Percentiles rank a stretch among this genome's conserved stretches.
These are phyloP conservation scores for Thalassarche chlororhynchos DNA, from an alignment of 2,113 vertebrate species.

Conservation along the genomic window DNA sequence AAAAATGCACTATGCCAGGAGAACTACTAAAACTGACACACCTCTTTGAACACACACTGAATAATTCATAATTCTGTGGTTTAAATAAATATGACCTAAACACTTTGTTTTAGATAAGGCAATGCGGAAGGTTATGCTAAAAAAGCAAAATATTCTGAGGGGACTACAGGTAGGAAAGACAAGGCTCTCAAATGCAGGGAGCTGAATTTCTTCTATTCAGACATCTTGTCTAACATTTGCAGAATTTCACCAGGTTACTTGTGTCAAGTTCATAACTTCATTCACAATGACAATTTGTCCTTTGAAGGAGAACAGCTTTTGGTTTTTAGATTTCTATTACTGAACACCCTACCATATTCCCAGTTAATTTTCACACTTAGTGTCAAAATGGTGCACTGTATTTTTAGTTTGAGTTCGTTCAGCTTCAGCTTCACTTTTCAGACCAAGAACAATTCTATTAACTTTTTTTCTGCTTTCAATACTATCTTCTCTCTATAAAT, in stretches of 20 bases:
- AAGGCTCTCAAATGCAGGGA: background rate
- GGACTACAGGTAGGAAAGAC: background rate
- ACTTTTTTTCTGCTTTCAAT: background rate
- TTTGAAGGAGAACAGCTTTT: background rate
- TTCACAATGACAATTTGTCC: background rate
- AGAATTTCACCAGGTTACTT: background rate
- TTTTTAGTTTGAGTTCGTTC: background rate
- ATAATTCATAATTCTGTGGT: background rate
- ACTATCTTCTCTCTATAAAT: background rate
- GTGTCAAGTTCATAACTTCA: background rate
- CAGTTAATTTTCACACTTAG: background rate
- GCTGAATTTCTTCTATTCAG: background rate
- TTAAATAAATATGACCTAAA: background rate
- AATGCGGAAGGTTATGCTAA: background rate
- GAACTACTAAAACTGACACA: background rate
- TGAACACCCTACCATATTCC: background rate
- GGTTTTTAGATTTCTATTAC: background rate
- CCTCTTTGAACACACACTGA: background rate
- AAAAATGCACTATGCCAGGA: background rate
- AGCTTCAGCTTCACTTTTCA: background rate
- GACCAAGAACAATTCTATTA: background rate
- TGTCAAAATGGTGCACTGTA: background rate
- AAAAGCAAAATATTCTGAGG: background rate
- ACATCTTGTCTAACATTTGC: background rate
- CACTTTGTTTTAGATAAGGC: background rate